Evolutionary conservation across 2,888 invertebrate genomes (phyloP), one percentile per base, ranked within the genome.

Genomic region (Psylliodes chrysocephalus): DNA sequence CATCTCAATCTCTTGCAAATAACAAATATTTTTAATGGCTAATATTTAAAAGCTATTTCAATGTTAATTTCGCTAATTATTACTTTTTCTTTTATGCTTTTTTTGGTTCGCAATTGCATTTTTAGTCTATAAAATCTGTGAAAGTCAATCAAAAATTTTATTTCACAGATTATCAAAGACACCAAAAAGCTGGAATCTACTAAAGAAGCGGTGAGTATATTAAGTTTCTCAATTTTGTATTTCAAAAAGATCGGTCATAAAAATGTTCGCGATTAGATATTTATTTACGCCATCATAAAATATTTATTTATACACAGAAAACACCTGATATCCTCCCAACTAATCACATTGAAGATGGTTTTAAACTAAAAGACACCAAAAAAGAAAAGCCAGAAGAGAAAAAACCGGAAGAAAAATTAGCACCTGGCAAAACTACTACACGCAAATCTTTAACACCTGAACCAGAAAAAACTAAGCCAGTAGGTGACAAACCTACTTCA

Each of bases 291-390:
- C n/a, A 19, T 28, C 33, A 61, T 52, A 64, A 63, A 46, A 12
- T 46, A 54, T 47, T 62, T 66, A 57, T 61, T 61, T 60, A 55
- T 57, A 66, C 56, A 64, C 54, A 78, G 77, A 75, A 74, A 74
- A 76, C 76, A 73, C 77, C 78, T 68, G 78, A 77, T 68, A 71
- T 75, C 69, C 73, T 77, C 69, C 73, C 77, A 51, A 68, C 71
- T 67, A 78, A 80, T 69, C 75, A 79, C 68, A 80, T 84, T 33
- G 85, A 85, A 63, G 85, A 84, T 28, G 84, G 82, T 68, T 71
- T 72, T 63, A 66, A 71, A 57, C 73, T 86, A 85, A 71, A 71
- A 80, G 71, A 85, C 82, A 76, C 75, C 5, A 75, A 64, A 66
- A 69, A 71, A 60, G 65, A 70, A 12, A 72, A 70, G 60, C 63